Percentiles rank a stretch among this genome's conserved stretches.
phyloP scores from a whole-genome alignment of 2,797 vertebrate species.

The Sternotherus odoratus region DNA sequence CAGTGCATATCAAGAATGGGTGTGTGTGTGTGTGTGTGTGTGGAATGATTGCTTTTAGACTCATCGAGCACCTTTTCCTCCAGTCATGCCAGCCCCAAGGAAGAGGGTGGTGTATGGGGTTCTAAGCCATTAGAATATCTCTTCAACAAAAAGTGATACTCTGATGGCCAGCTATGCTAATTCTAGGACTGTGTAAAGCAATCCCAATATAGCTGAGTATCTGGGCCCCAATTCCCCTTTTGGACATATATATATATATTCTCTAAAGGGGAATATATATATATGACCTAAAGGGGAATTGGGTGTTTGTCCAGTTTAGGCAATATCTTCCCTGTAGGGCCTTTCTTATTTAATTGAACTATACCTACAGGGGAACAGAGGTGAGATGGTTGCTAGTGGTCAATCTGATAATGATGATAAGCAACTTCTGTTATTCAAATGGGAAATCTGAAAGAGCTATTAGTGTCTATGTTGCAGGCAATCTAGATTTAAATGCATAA shows the following conservation, averaged over 20 bases:
- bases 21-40: no score
- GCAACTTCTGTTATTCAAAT: not conserved
- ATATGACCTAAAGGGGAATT: not conserved
- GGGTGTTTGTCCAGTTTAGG: not conserved
- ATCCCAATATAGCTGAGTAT: not conserved
- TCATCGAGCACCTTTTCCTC: not conserved
- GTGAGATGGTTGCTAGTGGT: not conserved
- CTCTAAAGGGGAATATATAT: no score
- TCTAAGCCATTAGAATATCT: not conserved
- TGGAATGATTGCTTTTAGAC: not conserved
- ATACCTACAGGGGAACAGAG: not conserved
- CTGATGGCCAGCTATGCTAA: not conserved
- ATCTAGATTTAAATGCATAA: not conserved
- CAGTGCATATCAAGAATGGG: rapidly evolving
- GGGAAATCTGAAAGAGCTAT: not conserved
- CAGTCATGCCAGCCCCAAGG: not conserved
- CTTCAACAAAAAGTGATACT: not conserved
- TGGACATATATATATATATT: no score
- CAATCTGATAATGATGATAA: not conserved
- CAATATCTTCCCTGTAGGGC: not conserved
- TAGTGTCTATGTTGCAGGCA: not conserved
- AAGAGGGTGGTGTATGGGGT: not conserved
- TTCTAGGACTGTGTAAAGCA: not conserved
- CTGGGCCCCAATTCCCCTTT: no score
- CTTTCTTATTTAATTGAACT: not conserved